These are phyloP conservation scores for Protophormia terraenovae DNA, from an alignment of 2,888 invertebrate genomes.

Conservation along the genomic window DNA sequence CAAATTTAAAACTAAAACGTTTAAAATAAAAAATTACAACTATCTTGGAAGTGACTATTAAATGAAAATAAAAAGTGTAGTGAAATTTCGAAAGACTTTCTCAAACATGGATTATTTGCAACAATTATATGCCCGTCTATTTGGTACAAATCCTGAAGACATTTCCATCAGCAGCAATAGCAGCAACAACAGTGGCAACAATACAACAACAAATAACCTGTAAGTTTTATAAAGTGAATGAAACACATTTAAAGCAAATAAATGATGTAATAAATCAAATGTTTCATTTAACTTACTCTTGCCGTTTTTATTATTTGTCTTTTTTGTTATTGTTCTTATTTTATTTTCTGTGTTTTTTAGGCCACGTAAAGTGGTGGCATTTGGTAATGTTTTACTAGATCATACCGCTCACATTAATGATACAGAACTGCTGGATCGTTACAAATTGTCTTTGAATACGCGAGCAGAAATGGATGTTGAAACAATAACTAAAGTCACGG, in stretches of 20 bases:
- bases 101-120: conserved; percentile 61
- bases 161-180: neutral
- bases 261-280: conserved; percentile 51
- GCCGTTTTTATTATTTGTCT: neutral
- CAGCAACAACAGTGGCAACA: neutral
- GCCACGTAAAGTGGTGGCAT: conserved; percentile 78
- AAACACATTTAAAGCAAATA: neutral
- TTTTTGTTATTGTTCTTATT: neutral
- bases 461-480: conserved; percentile 78
- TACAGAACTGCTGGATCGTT: conserved; percentile 75
- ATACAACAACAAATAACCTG: conserved; percentile 42
- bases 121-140: conserved; percentile 46
- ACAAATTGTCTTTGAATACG: conserved; percentile 73
- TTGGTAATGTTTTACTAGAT: conserved; percentile 80
- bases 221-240: conserved; percentile 27
- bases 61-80: conserved; percentile 30
- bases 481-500: conserved; percentile 72
- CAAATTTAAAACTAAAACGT: conserved; percentile 4
- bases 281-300: neutral
- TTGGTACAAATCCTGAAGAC: conserved; percentile 35
- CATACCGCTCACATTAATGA: conserved; percentile 73
- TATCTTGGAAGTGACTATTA: conserved; percentile 2
- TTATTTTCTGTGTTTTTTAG: conserved; percentile 61
- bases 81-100: neutral
- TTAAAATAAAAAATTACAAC: neutral